phyloP scores from a whole-genome alignment of 2,797 vertebrate species.

The Tokudaia muenninki region DNA sequence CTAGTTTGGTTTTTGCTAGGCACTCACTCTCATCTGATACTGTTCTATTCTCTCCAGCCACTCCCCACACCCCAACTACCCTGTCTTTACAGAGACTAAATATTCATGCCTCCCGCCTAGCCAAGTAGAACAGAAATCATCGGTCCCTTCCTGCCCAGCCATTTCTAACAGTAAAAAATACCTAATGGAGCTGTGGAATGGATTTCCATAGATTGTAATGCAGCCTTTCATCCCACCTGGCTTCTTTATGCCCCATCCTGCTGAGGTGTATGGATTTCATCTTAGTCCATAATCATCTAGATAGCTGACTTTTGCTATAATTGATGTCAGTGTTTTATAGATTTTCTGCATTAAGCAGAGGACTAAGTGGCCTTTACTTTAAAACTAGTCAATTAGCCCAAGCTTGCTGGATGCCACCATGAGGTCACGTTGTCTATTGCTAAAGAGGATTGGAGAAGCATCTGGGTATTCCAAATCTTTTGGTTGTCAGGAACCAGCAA shows the following conservation, averaged over 20 bases:
- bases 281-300: conserved; percentile 55
- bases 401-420: conserved; percentile 55
- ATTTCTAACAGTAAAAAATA: conserved; percentile 47
- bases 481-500: neutral
- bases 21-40: neutral
- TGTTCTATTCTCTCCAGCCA: neutral
- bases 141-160: neutral
- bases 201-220: neutral
- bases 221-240: conserved; percentile 46
- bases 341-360: conserved; percentile 73
- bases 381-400: conserved; percentile 75
- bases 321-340: conserved; percentile 79
- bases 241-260: conserved; percentile 39
- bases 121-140: conserved; percentile 7
- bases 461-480: neutral
- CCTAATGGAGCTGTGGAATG: neutral
- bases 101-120: neutral
- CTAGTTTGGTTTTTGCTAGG: conserved; percentile 11
- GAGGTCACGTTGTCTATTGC: neutral
- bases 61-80: neutral
- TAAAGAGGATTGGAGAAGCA: neutral
- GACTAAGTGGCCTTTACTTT: conserved; percentile 84
- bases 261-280: conserved; percentile 67
- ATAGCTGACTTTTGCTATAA: conserved; percentile 75
- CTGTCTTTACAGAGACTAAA: conserved; percentile 3